Base-by-base conservation (phyloP, 2,113 vertebrate species). In the Carassius gibelio region DNA sequence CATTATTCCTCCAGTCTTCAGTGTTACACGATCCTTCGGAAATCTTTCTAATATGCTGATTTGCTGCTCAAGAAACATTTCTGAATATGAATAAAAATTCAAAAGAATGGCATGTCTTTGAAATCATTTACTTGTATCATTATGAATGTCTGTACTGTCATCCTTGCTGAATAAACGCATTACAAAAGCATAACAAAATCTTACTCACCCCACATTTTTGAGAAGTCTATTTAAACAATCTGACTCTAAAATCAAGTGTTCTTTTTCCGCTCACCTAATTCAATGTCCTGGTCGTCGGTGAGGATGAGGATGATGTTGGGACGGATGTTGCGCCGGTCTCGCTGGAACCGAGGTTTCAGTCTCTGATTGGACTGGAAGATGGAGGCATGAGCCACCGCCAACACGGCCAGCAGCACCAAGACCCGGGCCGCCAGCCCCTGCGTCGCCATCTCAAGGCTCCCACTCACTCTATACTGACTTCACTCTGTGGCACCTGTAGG, bases 251-350 rank as follows among this genome's bases (percentile, higher is more conserved):
- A 30, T 30, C 30, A 8, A 23, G 11, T 59, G 5, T 38, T 38
- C 36, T 38, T 8, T 68, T 52, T 42, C 30, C 52, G 61, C 95
- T 96, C 92, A 98, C 97, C 98, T 61, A 99, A 96, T 91, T 99
- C 98, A 86, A 97, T 95, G 87, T 99, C 98, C 92, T 99, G 98
- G 93, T 99, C 98, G 7, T 99, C 97, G 0, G 97, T 99, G 90
- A 99, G 95, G 92, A 99, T 94, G 50, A 99, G 96, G 92, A 99
- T 97, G 93, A 99, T 96, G 94, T 99, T 99, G 38, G 97, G 97
- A 5, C 97, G 95, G 92, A 99, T 99, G 92, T 99, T 99, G 83
- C 97, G 95, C 23, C 97, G 95, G 91, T 99, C 98, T 82, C 97
- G 95, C 92, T 98, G 97, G 88, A 97, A 96, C 88, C 96, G 95